Base-by-base conservation (phyloP, 2,888 invertebrate genomes). In the Archaeoteleia sp. region DNA sequence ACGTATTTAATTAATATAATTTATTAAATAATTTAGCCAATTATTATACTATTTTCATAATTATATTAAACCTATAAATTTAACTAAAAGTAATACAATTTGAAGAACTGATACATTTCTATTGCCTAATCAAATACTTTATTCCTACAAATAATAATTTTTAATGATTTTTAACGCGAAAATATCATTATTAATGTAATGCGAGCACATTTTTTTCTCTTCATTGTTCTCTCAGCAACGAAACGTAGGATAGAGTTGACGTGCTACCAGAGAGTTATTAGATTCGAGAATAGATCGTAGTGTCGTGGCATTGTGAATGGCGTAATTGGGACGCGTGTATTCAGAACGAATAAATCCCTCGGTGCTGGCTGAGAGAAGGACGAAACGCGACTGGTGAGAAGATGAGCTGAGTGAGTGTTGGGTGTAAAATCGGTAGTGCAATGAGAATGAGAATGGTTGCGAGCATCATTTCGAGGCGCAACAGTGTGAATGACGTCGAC, bases 231-330 rank as follows among this genome's bases (percentile, higher is more conserved):
- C 9, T 6, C 9, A 39, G 30, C 43, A 55, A 63, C 37, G 42
- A 55, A 48, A 42, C 43, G 43, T 43, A 37, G 25, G 25, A 35
- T 25, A 15, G 35, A 55, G 20, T 20, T 42, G 35, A 57, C 57
- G 30, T 14, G 32, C 32, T 39, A 39, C 23, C 46, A 40, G 39
- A 29, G 27, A 35, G 29, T 60, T 49, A 51, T 60, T 51, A 51
- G 60, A 60, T 60, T 60, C 39, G 49, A 27, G 60, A 43, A 49
- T 51, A 43, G 49, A 60, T 60, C 42, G 42, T 37, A 51, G 39
- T 32, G 58, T 45, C 58, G 32, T 46, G 32, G 58, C 58, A 65
- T 58, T 65, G 65, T 65, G 65, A 65, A 58, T 58, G 65, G 65
- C 58, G 40, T 58, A 65, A 65, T 65, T 65, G 58, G 65, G 42